Evolutionary conservation across 92 coral and sea anemone genomes (phyloP).

Genomic region (Porites divaricata): DNA sequence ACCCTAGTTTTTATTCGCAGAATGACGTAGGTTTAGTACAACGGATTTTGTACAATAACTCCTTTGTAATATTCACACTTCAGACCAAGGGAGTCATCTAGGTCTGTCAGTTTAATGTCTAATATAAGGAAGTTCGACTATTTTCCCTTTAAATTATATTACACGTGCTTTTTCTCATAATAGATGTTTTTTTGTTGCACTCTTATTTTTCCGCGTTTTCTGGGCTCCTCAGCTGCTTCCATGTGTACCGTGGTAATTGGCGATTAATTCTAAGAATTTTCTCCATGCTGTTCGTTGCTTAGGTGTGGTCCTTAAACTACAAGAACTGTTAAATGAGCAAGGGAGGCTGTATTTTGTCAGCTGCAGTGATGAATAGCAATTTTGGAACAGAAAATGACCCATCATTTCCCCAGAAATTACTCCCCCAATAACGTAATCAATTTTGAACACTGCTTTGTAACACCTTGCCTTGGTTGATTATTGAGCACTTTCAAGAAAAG

Average conservation of each 20-base stretch:
- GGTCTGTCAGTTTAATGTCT: not conserved
- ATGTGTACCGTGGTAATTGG: not conserved
- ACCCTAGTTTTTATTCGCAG: too few species aligned
- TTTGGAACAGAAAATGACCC: not conserved
- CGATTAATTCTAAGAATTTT: not conserved
- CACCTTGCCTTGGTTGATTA: not conserved
- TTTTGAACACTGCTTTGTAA: not conserved
- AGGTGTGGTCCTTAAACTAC: constrained; percentile 3
- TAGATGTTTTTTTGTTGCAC: not conserved
- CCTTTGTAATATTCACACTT: too few species aligned
- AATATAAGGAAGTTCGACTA: not conserved
- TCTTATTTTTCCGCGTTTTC: not conserved
- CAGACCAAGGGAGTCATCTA: not conserved
- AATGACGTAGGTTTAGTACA: too few species aligned
- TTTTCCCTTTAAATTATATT: too few species aligned
- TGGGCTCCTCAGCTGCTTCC: not conserved
- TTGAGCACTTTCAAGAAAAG: not conserved
- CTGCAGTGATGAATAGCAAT: constrained; percentile 25
- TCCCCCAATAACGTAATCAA: not conserved
- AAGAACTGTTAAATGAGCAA: constrained; percentile 10
- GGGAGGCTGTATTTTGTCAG: constrained; percentile 40
- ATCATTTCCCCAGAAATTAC: not conserved
- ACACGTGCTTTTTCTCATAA: not conserved
- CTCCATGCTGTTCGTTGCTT: constrained; percentile 33
- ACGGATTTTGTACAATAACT: too few species aligned